Percentiles rank a stretch among this genome's conserved stretches.
Conservation (phyloP, 2,888 invertebrate species). For the Acanthococcus lagerstroemiae region DNA sequence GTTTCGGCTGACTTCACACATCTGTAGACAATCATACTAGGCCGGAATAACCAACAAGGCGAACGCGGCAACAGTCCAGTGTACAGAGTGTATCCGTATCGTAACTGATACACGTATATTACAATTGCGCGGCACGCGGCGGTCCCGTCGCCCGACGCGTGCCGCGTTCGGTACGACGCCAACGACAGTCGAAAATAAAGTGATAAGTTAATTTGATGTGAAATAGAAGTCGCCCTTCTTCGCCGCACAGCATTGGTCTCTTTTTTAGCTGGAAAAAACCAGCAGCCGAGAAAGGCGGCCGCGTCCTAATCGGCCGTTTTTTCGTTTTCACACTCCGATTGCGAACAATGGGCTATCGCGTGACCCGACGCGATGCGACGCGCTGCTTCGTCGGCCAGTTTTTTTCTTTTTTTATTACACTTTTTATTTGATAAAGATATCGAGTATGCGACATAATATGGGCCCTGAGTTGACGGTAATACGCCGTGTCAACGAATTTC, state of each 20-base stretch:
- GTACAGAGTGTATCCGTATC: too few species aligned
- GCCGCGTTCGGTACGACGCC: slow-evolving; percentile 9
- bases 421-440: slow-evolving; percentile 24
- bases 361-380: slow-evolving; percentile 20
- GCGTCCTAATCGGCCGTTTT: slow-evolving; percentile 21
- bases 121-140: slow-evolving; percentile 24
- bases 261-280: neutral
- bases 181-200: slow-evolving; percentile 25
- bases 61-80: too few species aligned
- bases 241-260: neutral
- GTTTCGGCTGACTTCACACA: too few species aligned
- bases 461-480: slow-evolving; percentile 2
- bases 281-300: neutral
- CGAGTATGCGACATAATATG: slow-evolving; percentile 1
- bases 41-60: too few species aligned
- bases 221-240: slow-evolving; percentile 9
- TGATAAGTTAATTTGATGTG: slow-evolving; percentile 30
- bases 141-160: slow-evolving; percentile 16
- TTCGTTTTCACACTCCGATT: slow-evolving; percentile 25
- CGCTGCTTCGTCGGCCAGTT: slow-evolving; percentile 8
- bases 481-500: slow-evolving; percentile 1
- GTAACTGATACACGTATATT: slow-evolving; percentile 27
- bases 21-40: too few species aligned
- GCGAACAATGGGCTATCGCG: slow-evolving; percentile 22
- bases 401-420: neutral